These are phyloP conservation scores for Passerculus sandwichensis DNA, from an alignment of 2,797 vertebrate species.

Conservation along the genomic window DNA sequence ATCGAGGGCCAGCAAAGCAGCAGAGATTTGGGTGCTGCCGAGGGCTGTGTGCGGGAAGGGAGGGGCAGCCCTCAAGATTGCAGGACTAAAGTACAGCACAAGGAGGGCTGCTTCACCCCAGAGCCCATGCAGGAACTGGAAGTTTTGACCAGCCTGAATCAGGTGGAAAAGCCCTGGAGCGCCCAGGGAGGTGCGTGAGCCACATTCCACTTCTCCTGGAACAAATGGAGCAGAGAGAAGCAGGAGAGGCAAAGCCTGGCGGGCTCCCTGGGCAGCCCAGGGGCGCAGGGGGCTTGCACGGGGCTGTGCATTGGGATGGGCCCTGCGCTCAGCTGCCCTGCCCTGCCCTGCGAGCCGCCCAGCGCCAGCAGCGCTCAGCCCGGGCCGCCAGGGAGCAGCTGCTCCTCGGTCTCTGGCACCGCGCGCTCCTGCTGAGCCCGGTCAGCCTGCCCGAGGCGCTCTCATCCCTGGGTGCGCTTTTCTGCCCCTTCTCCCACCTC, in stretches of 20 bases:
- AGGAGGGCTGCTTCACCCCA: background rate
- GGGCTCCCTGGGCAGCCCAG: background rate
- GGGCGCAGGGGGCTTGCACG: background rate
- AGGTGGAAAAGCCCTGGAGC: background rate
- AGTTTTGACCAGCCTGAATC: background rate
- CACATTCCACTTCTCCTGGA: background rate
- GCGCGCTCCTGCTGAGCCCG: background rate
- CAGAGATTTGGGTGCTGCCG: background rate
- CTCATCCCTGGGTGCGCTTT: background rate
- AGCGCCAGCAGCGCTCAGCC: background rate
- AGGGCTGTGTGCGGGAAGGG: background rate
- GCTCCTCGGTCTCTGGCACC: accelerated
- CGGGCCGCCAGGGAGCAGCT: background rate
- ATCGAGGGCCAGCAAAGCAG: background rate
- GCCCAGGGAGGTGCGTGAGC: no score
- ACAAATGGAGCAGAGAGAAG: background rate
- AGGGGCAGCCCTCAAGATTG: background rate
- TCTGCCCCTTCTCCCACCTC: background rate
- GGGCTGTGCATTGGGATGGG: no score
- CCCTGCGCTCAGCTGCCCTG: background rate
- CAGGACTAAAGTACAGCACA: background rate
- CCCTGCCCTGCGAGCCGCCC: background rate
- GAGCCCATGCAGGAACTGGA: accelerated
- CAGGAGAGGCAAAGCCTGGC: background rate
- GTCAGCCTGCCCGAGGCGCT: background rate